phyloP scores from a whole-genome alignment of 2,888 invertebrate species.

The Aricia artaxerxes region DNA sequence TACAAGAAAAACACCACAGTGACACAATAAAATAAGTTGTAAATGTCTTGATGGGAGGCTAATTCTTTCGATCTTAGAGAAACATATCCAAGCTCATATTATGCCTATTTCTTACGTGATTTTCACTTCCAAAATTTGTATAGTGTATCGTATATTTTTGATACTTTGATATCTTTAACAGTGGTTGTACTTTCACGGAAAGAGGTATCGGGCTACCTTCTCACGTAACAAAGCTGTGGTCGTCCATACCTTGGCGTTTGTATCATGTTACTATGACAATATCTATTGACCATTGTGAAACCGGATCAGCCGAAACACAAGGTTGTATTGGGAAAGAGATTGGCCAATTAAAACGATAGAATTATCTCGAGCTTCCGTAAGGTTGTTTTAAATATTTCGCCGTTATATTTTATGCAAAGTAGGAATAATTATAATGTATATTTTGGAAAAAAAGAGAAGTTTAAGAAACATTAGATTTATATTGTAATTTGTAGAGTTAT shows the following conservation, averaged over 20 bases:
- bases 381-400: not conserved
- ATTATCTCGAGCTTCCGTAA: conserved; percentile 1
- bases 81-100: too few relatives aligned
- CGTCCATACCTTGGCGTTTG: conserved; percentile 34
- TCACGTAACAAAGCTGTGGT: conserved; percentile 32
- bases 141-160: not conserved
- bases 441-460: too few relatives aligned
- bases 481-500: too few relatives aligned
- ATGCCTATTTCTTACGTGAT: too few relatives aligned
- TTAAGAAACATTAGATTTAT: too few relatives aligned
- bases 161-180: not conserved
- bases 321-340: conserved; percentile 42
- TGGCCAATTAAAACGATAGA: not conserved
- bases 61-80: too few relatives aligned
- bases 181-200: conserved; percentile 10
- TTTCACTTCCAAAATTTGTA: not conserved
- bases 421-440: too few relatives aligned
- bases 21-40: too few relatives aligned
- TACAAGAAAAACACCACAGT: too few relatives aligned
- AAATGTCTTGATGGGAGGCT: too few relatives aligned
- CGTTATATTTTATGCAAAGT: too few relatives aligned
- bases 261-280: conserved; percentile 36
- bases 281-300: conserved; percentile 38
- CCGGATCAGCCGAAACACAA: conserved; percentile 44
- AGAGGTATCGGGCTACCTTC: conserved; percentile 3